phyloP scores from a whole-genome alignment of 2,113 vertebrate genomes.

The Corythornis cristatus region DNA sequence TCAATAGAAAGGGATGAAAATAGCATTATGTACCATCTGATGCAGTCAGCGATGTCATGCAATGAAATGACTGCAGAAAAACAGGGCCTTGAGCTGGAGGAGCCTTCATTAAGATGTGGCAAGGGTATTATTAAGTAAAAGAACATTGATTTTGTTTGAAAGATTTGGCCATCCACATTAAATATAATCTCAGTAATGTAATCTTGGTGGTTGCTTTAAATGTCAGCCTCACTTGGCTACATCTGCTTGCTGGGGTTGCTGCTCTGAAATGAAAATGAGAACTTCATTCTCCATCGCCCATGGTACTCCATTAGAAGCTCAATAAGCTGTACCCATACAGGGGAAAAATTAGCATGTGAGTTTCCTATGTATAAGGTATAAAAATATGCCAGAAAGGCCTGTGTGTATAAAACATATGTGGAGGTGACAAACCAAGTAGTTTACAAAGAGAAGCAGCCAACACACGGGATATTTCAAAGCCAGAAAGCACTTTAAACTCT shows the following conservation, averaged over 20 bases:
- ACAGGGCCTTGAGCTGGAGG: constrained; percentile 26
- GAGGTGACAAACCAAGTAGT: background rate
- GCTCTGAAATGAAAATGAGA: background rate
- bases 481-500: background rate
- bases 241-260: constrained; percentile 1
- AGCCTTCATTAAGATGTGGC: constrained; percentile 48
- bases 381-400: fast-evolving
- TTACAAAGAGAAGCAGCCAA: background rate
- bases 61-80: constrained; percentile 42
- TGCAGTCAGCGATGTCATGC: constrained; percentile 19
- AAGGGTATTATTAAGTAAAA: constrained; percentile 55
- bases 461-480: background rate
- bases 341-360: background rate
- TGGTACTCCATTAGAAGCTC: background rate
- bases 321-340: background rate
- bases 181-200: constrained; percentile 54
- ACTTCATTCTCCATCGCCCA: background rate
- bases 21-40: constrained; percentile 48
- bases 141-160: constrained; percentile 53
- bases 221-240: constrained; percentile 44
- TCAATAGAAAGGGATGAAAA: constrained; percentile 46
- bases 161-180: constrained; percentile 52
- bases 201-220: constrained; percentile 41
- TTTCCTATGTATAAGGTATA: background rate
- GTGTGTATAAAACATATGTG: background rate